Evolutionary conservation across 2,888 invertebrate species (phyloP), one percentile per base, ranked within the genome.

Genomic region (Protonemura montana): DNA sequence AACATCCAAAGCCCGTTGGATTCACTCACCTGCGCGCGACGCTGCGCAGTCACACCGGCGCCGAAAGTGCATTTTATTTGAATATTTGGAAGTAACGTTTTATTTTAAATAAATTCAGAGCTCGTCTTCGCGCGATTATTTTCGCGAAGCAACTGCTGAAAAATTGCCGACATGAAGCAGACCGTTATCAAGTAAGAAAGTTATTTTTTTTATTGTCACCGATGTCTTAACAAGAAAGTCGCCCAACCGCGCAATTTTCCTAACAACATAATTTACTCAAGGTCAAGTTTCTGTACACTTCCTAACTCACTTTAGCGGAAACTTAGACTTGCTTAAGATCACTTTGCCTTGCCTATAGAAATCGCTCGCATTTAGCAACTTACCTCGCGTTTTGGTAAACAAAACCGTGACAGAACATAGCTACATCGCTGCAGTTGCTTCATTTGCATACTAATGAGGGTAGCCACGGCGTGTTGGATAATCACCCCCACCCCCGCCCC

Each of bases 91-190:
- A 35, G 35, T 35, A 6, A 35, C 35, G 35, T 35, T 35, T 35
- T 35, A 6, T 35, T 35, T 6, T 6, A 35, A 35, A 3, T 6
- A 6, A 6, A 35, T 6, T 35, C 35, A 35, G 35, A 59, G 1
- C 21, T 59, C 59, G 35, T 59, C 59, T 59, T 59, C 13, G 59
- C 59, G 59, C 59, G 59, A 59, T 16, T 59, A 7, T 7, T 59
- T 59, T 59, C 59, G 59, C 59, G 59, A 59, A 59, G 59, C 7
- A 59, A 59, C 59, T 10, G 59, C 59, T 21, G 59, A 21, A 59
- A 59, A 59, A 59, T 59, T 59, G 59, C 3, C 59, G 59, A 59
- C 59, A 59, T 59, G 59, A 59, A 59, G 59, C 59, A 59, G 59
- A 59, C 59, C 59, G 59, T 59, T 10, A 59, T 59, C 59, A 59